Evolutionary conservation across 1,140 invertebrate genomes (phyloP).

Genomic region (Caenorhabditis tropicalis): DNA sequence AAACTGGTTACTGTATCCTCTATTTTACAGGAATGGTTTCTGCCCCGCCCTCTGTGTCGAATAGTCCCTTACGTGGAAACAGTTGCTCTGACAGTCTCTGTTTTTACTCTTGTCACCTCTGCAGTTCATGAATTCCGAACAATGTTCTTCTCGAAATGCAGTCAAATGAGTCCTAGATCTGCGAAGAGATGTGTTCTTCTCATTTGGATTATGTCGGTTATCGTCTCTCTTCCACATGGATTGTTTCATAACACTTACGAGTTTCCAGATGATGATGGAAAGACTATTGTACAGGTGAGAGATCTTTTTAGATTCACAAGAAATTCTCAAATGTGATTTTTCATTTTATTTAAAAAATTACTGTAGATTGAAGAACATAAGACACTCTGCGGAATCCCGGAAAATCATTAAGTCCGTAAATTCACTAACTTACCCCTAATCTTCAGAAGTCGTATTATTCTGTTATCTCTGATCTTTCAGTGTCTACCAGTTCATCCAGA

Average conservation of each 20-base stretch:
- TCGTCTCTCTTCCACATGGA: constrained; percentile 75
- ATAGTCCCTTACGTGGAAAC: constrained; percentile 75
- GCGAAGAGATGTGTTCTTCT: constrained; percentile 62
- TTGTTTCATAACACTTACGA: constrained; percentile 68
- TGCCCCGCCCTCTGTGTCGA: constrained; percentile 73
- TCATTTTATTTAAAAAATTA: too few relatives aligned
- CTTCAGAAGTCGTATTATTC: too few relatives aligned
- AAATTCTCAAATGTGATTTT: background rate
- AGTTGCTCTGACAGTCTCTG: constrained; percentile 75
- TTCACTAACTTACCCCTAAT: too few relatives aligned
- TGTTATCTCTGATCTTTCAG: too few relatives aligned
- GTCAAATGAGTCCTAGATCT: constrained; percentile 36
- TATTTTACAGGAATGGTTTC: constrained; percentile 51
- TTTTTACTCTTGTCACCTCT: constrained; percentile 75
- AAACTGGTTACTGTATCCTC: too few relatives aligned
- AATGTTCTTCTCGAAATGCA: constrained; percentile 48
- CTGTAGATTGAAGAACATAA: too few relatives aligned
- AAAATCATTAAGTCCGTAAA: too few relatives aligned
- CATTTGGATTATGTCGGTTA: constrained; percentile 74
- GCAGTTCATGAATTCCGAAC: constrained; percentile 74
- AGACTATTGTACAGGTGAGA: constrained; percentile 46
- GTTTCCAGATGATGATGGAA: background rate
- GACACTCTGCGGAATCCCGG: too few relatives aligned
- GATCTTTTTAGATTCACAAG: background rate
- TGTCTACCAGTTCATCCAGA: constrained; percentile 70